Conservation (phyloP, 2,888 invertebrate genomes). For the Hanleya hanleyi region DNA sequence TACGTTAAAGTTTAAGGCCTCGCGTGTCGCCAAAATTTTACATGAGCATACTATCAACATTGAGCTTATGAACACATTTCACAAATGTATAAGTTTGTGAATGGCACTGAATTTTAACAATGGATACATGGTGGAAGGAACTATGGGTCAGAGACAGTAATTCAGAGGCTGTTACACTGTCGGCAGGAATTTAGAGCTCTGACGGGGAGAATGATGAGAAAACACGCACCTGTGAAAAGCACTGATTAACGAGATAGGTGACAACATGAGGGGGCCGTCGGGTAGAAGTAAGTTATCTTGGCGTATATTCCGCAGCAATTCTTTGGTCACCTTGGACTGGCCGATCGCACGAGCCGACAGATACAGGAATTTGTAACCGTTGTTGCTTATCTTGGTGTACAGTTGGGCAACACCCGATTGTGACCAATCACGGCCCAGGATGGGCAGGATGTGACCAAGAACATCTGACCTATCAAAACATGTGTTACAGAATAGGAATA, state of each 20-base stretch:
- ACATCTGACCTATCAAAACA: slow-evolving; percentile 99
- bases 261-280: slow-evolving; percentile 93
- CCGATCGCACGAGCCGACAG: slow-evolving; percentile 98
- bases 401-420: slow-evolving; percentile 98
- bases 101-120: no score
- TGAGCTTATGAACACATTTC: no score
- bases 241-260: slow-evolving; percentile 96
- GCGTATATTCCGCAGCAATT: slow-evolving; percentile 93
- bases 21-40: no score
- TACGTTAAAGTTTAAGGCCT: no score
- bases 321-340: slow-evolving; percentile 87
- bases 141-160: background rate
- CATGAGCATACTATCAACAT: no score
- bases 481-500: no score
- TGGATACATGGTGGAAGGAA: background rate
- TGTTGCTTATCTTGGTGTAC: slow-evolving; percentile 96
- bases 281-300: slow-evolving; percentile 94
- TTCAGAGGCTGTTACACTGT: background rate
- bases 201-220: no score
- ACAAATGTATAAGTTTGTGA: no score
- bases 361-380: slow-evolving; percentile 97
- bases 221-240: slow-evolving; percentile 86
- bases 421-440: slow-evolving; percentile 99
- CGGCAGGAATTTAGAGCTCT: background rate
- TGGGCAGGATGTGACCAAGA: slow-evolving; percentile 96